Conservation (phyloP, 2,888 invertebrate species). For the Dryocosmus kuriphilus region DNA sequence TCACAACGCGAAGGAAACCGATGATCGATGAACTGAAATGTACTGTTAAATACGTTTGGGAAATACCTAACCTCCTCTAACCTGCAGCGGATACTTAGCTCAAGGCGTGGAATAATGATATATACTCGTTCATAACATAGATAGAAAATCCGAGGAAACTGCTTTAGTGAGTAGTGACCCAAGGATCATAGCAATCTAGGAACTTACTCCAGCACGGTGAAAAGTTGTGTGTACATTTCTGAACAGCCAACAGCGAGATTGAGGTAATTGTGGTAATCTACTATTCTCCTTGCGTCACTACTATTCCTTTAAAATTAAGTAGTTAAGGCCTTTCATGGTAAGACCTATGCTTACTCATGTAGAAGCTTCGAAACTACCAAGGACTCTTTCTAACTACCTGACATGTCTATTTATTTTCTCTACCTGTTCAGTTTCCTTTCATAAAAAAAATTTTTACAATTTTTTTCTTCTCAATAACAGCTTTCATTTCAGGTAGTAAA, state of each 20-base stretch:
- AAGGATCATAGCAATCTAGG: conserved; percentile 34
- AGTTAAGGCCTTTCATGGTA: conserved; percentile 36
- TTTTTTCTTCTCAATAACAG: no score
- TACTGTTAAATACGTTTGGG: conserved; percentile 39
- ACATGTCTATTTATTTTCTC: conserved; percentile 27
- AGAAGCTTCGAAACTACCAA: conserved; percentile 28
- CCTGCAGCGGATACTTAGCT: not conserved
- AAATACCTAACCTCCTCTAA: conserved; percentile 34
- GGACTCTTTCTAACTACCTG: conserved; percentile 11
- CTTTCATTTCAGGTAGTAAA: no score
- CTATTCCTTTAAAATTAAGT: conserved; percentile 33
- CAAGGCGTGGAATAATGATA: not conserved
- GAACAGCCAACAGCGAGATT: conserved; percentile 14
- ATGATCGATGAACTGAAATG: conserved; percentile 57
- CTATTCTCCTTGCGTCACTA: conserved; percentile 36
- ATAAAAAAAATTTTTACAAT: not conserved
- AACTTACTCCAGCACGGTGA: conserved; percentile 10
- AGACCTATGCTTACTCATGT: conserved; percentile 33
- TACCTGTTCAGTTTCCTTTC: not conserved
- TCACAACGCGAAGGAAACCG: conserved; percentile 41
- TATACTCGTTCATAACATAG: not conserved
- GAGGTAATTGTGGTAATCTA: conserved; percentile 30
- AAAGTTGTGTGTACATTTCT: conserved; percentile 6
- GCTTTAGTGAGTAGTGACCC: conserved; percentile 2
- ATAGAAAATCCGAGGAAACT: conserved; percentile 26